A percentile compares a stretch with the other conserved stretches of the same genome.
Evolutionary conservation across 2,797 vertebrate species (phyloP).

Genomic region (Columba guinea): DNA sequence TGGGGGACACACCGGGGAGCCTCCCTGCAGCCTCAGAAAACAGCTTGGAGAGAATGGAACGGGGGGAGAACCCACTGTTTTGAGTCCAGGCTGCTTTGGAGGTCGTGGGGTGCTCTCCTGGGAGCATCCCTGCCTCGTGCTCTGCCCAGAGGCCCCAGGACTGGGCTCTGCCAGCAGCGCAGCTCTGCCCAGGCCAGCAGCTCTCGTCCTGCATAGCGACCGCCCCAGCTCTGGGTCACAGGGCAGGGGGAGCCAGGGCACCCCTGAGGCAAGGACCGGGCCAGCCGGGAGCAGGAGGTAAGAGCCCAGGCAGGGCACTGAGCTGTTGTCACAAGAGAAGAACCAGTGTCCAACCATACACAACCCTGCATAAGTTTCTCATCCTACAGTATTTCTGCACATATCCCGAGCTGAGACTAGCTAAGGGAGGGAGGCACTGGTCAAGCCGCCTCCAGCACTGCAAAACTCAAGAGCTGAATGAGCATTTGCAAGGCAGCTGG

Average conservation of each 20-base stretch:
- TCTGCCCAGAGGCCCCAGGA: background rate
- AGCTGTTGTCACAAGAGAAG: background rate
- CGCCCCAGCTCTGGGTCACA: accelerated
- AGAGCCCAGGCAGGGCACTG: background rate
- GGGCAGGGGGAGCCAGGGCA: background rate
- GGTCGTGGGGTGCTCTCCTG: no score
- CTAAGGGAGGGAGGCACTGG: background rate
- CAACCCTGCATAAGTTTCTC: background rate
- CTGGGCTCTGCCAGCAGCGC: background rate
- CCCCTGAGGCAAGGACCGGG: background rate
- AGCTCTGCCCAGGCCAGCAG: background rate
- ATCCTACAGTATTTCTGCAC: background rate
- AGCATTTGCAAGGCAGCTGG: background rate
- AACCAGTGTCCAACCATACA: background rate
- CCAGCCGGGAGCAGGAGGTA: background rate
- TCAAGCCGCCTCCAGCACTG: background rate
- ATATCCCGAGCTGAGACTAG: background rate
- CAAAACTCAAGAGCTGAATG: background rate
- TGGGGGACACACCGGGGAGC: background rate
- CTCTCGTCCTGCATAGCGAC: background rate
- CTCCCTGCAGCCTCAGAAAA: background rate
- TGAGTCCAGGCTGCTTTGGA: background rate
- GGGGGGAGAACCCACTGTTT: background rate
- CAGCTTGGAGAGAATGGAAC: background rate
- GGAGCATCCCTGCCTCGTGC: background rate